Conservation (phyloP, 2,113 vertebrate species). For the Nesogale talazaci region DNA sequence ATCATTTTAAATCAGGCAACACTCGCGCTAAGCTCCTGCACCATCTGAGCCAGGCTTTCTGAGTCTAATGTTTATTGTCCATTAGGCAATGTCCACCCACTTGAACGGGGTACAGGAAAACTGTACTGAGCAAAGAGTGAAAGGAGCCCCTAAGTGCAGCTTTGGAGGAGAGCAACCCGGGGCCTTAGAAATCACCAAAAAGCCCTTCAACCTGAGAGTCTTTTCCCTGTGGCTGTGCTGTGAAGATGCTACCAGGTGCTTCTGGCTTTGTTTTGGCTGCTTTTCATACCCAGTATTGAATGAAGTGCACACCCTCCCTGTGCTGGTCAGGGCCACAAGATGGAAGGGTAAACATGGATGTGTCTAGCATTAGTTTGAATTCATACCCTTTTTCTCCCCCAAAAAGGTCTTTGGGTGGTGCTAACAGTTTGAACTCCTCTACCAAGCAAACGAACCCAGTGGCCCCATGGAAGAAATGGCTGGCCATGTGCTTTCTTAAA, state of each 20-base stretch:
- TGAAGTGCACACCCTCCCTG: not conserved
- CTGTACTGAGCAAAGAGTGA: slow-evolving; percentile 38
- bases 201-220: not conserved
- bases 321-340: not conserved
- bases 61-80: slow-evolving; percentile 50
- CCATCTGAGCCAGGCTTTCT: slow-evolving; percentile 29
- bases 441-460: not conserved
- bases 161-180: slow-evolving; percentile 67
- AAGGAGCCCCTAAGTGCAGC: slow-evolving; percentile 65
- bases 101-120: slow-evolving; percentile 52
- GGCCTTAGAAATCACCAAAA: slow-evolving; percentile 3
- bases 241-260: not conserved
- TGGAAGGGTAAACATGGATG: not conserved
- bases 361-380: not conserved
- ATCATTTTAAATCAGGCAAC: not conserved
- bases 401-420: not conserved
- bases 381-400: not conserved
- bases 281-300: not conserved
- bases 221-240: not conserved
- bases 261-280: slow-evolving; percentile 16
- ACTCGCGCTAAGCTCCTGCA: not conserved
- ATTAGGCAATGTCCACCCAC: not conserved
- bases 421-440: not conserved
- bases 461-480: not conserved
- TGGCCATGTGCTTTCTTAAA: not conserved